Evolutionary conservation across 2,797 vertebrate species (phyloP).

Genomic region (Delichon dasypus): DNA sequence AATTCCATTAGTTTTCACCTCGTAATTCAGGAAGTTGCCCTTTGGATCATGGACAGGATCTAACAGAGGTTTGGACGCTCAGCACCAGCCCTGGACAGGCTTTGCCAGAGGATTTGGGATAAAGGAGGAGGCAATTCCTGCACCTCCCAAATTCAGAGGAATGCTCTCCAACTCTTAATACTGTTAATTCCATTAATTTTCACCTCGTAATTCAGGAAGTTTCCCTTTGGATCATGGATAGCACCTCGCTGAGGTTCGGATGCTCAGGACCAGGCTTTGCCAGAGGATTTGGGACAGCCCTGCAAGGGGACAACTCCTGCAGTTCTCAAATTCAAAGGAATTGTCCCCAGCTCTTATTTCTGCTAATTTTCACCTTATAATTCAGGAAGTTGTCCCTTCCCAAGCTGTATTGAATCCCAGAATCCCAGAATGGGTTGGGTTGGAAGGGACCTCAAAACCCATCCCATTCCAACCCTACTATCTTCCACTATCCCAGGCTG

Average conservation of each 20-base stretch:
- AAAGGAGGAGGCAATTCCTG: background rate
- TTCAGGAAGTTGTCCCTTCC: background rate
- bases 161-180: fast-evolving
- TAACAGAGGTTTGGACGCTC: background rate
- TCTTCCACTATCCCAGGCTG: background rate
- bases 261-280: background rate
- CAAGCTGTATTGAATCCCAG: background rate
- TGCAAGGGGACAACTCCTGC: background rate
- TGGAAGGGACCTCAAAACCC: background rate
- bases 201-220: background rate
- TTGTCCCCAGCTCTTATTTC: fast-evolving
- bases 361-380: background rate
- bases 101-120: background rate
- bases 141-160: fast-evolving
- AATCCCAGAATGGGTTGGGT: background rate
- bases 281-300: background rate
- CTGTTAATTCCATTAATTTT: background rate
- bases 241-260: fast-evolving
- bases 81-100: background rate
- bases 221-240: background rate
- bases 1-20: too few species aligned
- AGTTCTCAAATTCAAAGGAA: fast-evolving
- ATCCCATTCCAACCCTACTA: background rate
- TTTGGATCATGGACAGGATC: fast-evolving
- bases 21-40: too few species aligned